Base-by-base conservation (phyloP, 2,797 vertebrate genomes). In the Hyperoplus lanceolatus region DNA sequence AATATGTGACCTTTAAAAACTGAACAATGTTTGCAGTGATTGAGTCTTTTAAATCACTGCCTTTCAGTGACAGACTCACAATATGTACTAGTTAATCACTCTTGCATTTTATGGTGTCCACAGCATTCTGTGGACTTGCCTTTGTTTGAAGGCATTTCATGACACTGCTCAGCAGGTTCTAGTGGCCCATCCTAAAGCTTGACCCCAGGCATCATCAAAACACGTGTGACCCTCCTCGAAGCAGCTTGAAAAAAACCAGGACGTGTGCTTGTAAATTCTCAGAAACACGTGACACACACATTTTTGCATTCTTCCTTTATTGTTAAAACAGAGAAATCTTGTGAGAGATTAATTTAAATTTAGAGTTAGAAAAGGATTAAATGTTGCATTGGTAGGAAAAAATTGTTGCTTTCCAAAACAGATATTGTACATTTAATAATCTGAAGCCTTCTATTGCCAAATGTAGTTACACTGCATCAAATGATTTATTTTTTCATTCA, bases 261-360 rank as follows among this genome's bases (percentile, higher is more conserved):
- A 43, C 46, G 0, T 15, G 3, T 15, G 21, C 62, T 41, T 16
- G 9, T 55, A 51, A 2, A 56, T 50, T 38, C 13, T 59, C 29
- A 48, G 2, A 48, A 72, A 82, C 12, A 55, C 18, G 9, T 21
- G 21, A 21, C 21, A 1, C 16, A 61, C 21, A 18, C 6, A 8
- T 46, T 45, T 39, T 49, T 70, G 39, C 13, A 3, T 43, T 36
- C 0, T 81, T 53, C 14, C 46, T 87, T 87, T 81, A 85, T 85
- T 87, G 74, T 61, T 71, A 78, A 77, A 70, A 63, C 38, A 71
- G 60, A 61, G 11, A 82, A 36, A 41, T 42, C 4, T 16, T 50
- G 16, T 73, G 64, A 46, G 15, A 73, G 18, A 43, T 43, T 67
- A 0, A n/a, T 38, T 55, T 56, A 5, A 70, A 77, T 75, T 45